Percentiles rank a stretch among this genome's conserved stretches.
Evolutionary conservation across 2,888 invertebrate genomes (phyloP).

Genomic region (Plebejus argus): DNA sequence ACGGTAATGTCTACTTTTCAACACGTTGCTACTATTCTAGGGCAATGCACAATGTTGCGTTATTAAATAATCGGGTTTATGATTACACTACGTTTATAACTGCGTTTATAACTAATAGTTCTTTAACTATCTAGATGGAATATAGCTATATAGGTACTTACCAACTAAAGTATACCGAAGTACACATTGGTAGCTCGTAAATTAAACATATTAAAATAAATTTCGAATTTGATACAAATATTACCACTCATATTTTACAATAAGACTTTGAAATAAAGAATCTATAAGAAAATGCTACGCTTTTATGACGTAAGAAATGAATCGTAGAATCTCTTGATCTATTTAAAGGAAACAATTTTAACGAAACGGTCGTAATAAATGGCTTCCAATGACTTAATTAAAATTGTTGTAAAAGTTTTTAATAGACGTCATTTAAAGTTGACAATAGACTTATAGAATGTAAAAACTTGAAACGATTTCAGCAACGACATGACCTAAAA

Average conservation of each 20-base stretch:
- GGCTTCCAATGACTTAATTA: constrained; percentile 9
- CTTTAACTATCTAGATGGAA: no score
- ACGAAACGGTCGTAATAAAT: neutral
- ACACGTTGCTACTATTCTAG: no score
- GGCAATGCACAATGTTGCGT: no score
- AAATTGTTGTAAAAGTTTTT: neutral
- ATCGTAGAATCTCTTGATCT: constrained; percentile 22
- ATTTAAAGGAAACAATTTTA: constrained; percentile 15
- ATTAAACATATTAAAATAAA: neutral
- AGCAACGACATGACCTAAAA: no score
- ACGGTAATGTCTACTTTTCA: neutral
- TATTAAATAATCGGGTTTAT: no score
- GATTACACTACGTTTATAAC: no score
- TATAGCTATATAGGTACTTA: no score
- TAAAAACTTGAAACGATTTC: neutral
- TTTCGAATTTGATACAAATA: neutral
- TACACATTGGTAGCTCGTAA: no score
- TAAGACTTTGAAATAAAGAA: neutral
- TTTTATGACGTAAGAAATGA: constrained; percentile 11
- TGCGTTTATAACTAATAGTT: no score
- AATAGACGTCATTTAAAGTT: neutral
- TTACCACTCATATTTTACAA: constrained; percentile 23
- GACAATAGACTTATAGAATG: neutral
- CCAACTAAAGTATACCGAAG: no score
- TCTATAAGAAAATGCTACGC: constrained; percentile 9